A percentile compares a stretch with the other conserved stretches of the same genome.
Evolutionary conservation across 92 coral and sea anemone genomes (phyloP).

Genomic region (Phymanthus crucifer): DNA sequence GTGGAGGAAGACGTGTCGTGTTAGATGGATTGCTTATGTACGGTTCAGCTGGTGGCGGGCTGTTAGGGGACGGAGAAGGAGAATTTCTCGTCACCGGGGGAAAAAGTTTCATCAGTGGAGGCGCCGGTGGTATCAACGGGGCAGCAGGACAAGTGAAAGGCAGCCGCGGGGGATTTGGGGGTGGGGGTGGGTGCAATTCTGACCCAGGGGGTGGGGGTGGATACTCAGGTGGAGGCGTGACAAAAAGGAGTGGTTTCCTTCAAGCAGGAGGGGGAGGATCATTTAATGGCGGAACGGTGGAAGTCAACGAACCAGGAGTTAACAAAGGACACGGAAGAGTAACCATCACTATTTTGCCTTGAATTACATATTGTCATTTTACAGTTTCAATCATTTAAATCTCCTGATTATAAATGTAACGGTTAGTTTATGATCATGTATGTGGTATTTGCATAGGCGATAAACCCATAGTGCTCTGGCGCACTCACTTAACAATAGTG

Average conservation of each 20-base stretch:
- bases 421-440: too few relatives aligned
- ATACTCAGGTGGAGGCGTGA: slow-evolving; percentile 92
- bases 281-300: slow-evolving; percentile 64
- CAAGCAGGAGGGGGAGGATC: slow-evolving; percentile 96
- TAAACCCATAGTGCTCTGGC: too few relatives aligned
- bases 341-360: slow-evolving; percentile 36
- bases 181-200: slow-evolving; percentile 81
- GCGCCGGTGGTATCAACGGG: slow-evolving; percentile 31
- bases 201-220: slow-evolving; percentile 99
- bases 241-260: slow-evolving; percentile 54
- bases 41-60: slow-evolving; percentile 65
- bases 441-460: too few relatives aligned
- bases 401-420: too few relatives aligned
- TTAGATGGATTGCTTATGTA: neutral
- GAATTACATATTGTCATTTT: too few relatives aligned
- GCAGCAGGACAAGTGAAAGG: slow-evolving; percentile 10
- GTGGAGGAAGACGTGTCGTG: slow-evolving; percentile 44
- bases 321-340: slow-evolving; percentile 73
- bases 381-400: too few relatives aligned
- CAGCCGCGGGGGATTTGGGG: slow-evolving; percentile 84
- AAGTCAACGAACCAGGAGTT: slow-evolving; percentile 61
- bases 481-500: too few relatives aligned
- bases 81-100: slow-evolving; percentile 1
- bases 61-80: slow-evolving; percentile 50
- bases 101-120: slow-evolving; percentile 50